These are phyloP conservation scores for Hydractinia symbiolongicarpus DNA, from an alignment of 30 jellyfish, hydroid and myxozoan genomes.

Conservation along the genomic window DNA sequence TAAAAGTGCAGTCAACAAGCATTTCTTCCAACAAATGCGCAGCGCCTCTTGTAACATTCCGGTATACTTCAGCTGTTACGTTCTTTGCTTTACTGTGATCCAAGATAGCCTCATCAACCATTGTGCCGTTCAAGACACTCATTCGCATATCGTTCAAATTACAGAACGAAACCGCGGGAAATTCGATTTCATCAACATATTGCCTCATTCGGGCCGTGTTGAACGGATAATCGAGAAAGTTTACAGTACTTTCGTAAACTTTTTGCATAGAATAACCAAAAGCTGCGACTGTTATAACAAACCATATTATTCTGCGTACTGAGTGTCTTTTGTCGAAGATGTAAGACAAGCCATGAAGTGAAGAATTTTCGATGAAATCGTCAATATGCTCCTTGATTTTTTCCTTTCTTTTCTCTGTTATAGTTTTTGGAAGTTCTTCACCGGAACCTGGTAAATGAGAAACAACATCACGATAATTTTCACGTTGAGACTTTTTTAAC, in stretches of 20 bases:
- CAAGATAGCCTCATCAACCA: slow-evolving; percentile 36
- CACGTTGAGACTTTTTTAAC: slow-evolving; percentile 6
- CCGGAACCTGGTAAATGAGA: slow-evolving; percentile 32
- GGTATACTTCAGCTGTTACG: slow-evolving; percentile 69
- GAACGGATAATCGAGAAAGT: slow-evolving; percentile 64
- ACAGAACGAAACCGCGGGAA: slow-evolving; percentile 97
- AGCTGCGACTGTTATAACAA: slow-evolving; percentile 49
- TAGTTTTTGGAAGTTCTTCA: slow-evolving; percentile 1
- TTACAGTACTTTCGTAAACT: slow-evolving; percentile 67
- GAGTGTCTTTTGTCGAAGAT: slow-evolving; percentile 77
- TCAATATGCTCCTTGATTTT: slow-evolving; percentile 43
- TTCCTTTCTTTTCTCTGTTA: slow-evolving; percentile 22
- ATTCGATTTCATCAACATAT: slow-evolving; percentile 60
- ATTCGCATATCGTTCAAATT: slow-evolving; percentile 74
- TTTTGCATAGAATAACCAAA: slow-evolving; percentile 58
- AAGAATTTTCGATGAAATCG: slow-evolving; percentile 52
- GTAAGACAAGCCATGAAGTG: slow-evolving; percentile 74
- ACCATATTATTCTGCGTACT: slow-evolving; percentile 75
- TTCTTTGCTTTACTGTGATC: slow-evolving; percentile 35
- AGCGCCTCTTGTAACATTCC: slow-evolving; percentile 68
- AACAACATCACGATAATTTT: slow-evolving; percentile 15
- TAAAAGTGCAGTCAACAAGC: slow-evolving; percentile 70
- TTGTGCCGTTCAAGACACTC: slow-evolving; percentile 69
- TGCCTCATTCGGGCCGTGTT: slow-evolving; percentile 59
- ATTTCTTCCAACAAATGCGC: slow-evolving; percentile 62